Base-by-base conservation (phyloP, 2,888 invertebrate species). In the Raillietiella orientalis region DNA sequence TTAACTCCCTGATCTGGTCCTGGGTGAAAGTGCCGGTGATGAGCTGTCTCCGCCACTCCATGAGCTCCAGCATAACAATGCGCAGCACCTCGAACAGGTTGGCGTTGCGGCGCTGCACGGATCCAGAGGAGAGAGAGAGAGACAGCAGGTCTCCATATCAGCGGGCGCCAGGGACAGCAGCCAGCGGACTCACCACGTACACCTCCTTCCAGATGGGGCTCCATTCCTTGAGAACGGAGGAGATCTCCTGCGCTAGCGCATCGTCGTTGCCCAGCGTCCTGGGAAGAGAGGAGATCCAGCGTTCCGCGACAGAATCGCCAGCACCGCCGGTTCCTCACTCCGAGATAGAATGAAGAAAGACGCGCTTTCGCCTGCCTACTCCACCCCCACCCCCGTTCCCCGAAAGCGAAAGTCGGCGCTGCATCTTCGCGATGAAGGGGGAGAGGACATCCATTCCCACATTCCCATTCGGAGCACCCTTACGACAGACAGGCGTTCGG, bases 221-320 rank as follows among this genome's bases (percentile, higher is more conserved):
- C 87, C 87, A 87, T 61, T 87, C 87, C 41, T 79, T 53, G 23
- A 84, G 52, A 0, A 82, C 82, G 33, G 72, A 64, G 1, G 77
- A 72, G 27, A 82, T 75, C 51, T 87, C 84, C 26, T 66, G 58
- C 2, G 79, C 72, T n/a, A 79, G 62, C 1, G 72, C 64, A 50
- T 87, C 84, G 38, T 75, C 8, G 14, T n/a, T n/a, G n/a, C n/a
- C n/a, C n/a, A n/a, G n/a, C n/a, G n/a, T n/a, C n/a, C n/a, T n/a
- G n/a, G n/a, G n/a, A n/a, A n/a, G n/a, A n/a, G n/a, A n/a, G n/a
- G n/a, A n/a, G n/a, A n/a, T n/a, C n/a, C n/a, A n/a, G n/a, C n/a
- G n/a, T n/a, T n/a, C n/a, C n/a, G n/a, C n/a, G n/a, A n/a, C n/a
- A n/a, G n/a, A n/a, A n/a, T n/a, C n/a, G n/a, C n/a, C n/a, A n/a